phyloP scores from a whole-genome alignment of 2,888 invertebrate species.

The Achlya flavicornis region DNA sequence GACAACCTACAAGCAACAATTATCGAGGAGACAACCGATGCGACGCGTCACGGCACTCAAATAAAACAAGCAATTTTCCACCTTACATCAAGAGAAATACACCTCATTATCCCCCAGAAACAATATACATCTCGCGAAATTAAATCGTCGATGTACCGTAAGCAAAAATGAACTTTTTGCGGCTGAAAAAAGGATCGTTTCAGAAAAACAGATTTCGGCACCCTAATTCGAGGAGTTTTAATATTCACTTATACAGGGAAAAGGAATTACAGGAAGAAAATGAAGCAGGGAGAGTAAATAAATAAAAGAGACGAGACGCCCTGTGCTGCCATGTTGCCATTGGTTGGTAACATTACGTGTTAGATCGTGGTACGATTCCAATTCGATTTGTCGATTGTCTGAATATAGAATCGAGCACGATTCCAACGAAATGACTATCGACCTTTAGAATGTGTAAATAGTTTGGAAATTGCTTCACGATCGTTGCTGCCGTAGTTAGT shows the following conservation, averaged over 20 bases:
- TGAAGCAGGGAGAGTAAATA: constrained; percentile 78
- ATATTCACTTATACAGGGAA: constrained; percentile 79
- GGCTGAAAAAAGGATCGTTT: constrained; percentile 43
- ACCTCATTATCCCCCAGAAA: constrained; percentile 39
- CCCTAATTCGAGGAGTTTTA: constrained; percentile 72
- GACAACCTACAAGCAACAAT: constrained; percentile 81
- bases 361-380: constrained; percentile 66
- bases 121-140: constrained; percentile 44
- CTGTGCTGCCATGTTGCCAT: constrained; percentile 60
- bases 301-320: constrained; percentile 60
- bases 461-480: constrained; percentile 42
- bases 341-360: constrained; percentile 70
- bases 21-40: constrained; percentile 67
- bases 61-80: constrained; percentile 39
- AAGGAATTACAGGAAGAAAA: constrained; percentile 81
- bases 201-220: constrained; percentile 34
- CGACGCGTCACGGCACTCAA: constrained; percentile 28
- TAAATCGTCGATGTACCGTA: constrained; percentile 46
- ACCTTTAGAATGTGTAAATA: constrained; percentile 76
- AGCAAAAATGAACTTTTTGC: constrained; percentile 46
- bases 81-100: constrained; percentile 45
- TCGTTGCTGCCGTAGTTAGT: constrained; percentile 18
- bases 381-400: constrained; percentile 75
- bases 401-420: constrained; percentile 46
- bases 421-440: constrained; percentile 56